A percentile compares a stretch with the other conserved stretches of the same genome.
Conservation (phyloP, 2,113 vertebrate species). For the Callionymus lyra region DNA sequence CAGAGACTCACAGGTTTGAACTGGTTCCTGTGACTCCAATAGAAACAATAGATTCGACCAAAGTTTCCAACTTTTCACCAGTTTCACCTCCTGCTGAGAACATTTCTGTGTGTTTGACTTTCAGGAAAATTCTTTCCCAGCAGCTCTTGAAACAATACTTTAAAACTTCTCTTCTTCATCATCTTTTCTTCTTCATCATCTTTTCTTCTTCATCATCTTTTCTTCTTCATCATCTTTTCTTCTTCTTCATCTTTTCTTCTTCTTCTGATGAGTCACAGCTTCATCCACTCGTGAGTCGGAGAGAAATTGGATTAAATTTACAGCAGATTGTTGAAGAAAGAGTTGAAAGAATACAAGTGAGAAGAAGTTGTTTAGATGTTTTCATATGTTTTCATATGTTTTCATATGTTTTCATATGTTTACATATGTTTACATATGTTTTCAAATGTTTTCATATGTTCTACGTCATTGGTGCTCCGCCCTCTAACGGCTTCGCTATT, state of each 20-base stretch:
- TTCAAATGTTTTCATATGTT: constrained; percentile 47
- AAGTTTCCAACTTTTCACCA: constrained; percentile 41
- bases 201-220: background rate
- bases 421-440: too few relatives aligned
- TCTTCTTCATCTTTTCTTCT: background rate
- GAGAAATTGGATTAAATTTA: constrained; percentile 41
- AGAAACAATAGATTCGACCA: constrained; percentile 34
- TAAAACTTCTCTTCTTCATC: too few relatives aligned
- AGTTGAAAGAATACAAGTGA: constrained; percentile 2
- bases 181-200: background rate
- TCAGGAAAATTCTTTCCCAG: constrained; percentile 53
- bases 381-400: too few relatives aligned
- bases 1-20: too few relatives aligned
- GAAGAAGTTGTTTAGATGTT: too few relatives aligned
- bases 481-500: constrained; percentile 38
- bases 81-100: constrained; percentile 19
- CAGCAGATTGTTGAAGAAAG: constrained; percentile 38
- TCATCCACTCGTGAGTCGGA: constrained; percentile 28
- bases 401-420: too few relatives aligned
- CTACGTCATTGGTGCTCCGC: too few relatives aligned
- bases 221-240: background rate
- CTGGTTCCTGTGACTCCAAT: background rate
- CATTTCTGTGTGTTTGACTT: constrained; percentile 19
- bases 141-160: constrained; percentile 54
- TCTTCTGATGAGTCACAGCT: constrained; percentile 62